Evolutionary conservation across 2,888 invertebrate genomes (phyloP).

Genomic region (Drosophila mulleri): DNA sequence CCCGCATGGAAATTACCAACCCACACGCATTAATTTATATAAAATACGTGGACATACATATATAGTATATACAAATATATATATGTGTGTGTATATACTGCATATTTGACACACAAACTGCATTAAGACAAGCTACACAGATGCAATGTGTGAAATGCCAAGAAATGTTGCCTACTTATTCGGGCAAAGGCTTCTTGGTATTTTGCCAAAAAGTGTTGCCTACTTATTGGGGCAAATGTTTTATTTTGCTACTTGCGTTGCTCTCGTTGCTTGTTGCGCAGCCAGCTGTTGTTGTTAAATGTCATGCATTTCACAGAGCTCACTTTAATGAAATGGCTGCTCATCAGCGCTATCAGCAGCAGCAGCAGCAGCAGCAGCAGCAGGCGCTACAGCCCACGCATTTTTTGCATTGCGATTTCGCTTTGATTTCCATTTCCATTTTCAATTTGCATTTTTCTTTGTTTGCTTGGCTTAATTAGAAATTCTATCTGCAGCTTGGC

Average conservation of each 20-base stretch:
- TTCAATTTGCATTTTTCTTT: conserved; percentile 34
- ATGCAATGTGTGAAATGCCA: background rate
- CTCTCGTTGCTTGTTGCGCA: conserved; percentile 15
- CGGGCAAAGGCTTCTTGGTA: conserved; percentile 21
- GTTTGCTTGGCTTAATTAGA: conserved; percentile 56
- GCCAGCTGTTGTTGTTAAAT: conserved; percentile 37
- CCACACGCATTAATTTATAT: conserved; percentile 61
- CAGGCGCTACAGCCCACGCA: conserved; percentile 8
- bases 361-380: background rate
- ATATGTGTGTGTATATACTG: background rate
- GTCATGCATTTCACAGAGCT: conserved; percentile 12
- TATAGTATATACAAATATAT: background rate
- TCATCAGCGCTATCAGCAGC: conserved; percentile 9
- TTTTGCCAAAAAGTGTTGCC: conserved; percentile 34
- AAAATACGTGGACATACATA: background rate
- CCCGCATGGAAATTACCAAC: conserved; percentile 48
- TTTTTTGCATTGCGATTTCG: conserved; percentile 28
- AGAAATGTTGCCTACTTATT: conserved; percentile 52
- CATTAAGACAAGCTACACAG: conserved; percentile 44
- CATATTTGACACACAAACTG: conserved; percentile 51
- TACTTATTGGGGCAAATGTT: conserved; percentile 45
- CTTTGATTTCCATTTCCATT: conserved; percentile 49
- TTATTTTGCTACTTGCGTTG: conserved; percentile 20
- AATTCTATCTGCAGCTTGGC: conserved; percentile 25
- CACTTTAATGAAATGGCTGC: conserved; percentile 37